phyloP scores from a whole-genome alignment of 2,797 vertebrate genomes.

The Synaphobranchus kaupii region DNA sequence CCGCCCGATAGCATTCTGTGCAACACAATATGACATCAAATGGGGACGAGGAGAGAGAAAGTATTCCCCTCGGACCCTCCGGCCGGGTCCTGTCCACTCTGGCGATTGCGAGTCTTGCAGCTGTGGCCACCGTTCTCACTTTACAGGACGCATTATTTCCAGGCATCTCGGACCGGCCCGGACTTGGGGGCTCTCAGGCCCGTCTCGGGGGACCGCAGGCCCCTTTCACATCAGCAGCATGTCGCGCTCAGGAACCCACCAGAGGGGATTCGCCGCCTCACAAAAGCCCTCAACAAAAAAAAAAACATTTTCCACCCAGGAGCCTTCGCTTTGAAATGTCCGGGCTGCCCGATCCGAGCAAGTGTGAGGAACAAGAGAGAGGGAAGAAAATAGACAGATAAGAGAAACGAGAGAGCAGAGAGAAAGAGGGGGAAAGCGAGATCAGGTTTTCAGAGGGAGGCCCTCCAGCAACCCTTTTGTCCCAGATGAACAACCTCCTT shows the following conservation, averaged over 20 bases:
- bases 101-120: constrained; percentile 57
- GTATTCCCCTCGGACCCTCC: constrained; percentile 50
- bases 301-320: constrained; percentile 31
- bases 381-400: constrained; percentile 19
- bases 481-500: constrained; percentile 57
- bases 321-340: constrained; percentile 52
- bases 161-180: constrained; percentile 54
- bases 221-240: constrained; percentile 30
- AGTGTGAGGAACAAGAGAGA: constrained; percentile 18
- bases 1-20: constrained; percentile 50
- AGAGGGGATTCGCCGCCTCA: constrained; percentile 27
- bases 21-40: constrained; percentile 54
- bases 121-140: constrained; percentile 61
- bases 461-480: constrained; percentile 51
- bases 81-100: constrained; percentile 65
- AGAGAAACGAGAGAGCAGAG: constrained; percentile 10
- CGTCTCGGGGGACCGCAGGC: constrained; percentile 52
- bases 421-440: constrained; percentile 20
- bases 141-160: constrained; percentile 58
- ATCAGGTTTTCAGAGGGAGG: constrained; percentile 43
- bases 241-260: constrained; percentile 23
- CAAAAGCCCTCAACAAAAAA: constrained; percentile 21
- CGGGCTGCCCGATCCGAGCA: constrained; percentile 32
- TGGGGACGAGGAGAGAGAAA: constrained; percentile 39
- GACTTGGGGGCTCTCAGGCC: constrained; percentile 53